A percentile compares a stretch with the other conserved stretches of the same genome.
Evolutionary conservation across 1,140 invertebrate species (phyloP).

Genomic region (Tetramorium alpestre): DNA sequence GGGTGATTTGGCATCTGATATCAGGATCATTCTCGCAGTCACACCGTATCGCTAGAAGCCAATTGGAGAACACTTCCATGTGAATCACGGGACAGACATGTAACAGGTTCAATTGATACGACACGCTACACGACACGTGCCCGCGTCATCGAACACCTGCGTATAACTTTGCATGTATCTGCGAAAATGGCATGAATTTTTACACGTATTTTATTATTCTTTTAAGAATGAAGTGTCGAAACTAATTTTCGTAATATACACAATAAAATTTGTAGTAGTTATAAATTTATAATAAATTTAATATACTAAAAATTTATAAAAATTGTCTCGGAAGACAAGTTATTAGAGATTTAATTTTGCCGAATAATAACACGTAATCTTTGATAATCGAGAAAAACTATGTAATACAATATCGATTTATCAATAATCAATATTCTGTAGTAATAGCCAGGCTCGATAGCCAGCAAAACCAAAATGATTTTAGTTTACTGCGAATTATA

Average conservation of each 20-base stretch:
- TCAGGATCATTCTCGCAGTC: background rate
- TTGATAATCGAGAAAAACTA: background rate
- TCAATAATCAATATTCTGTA: background rate
- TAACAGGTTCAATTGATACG: conserved; percentile 3
- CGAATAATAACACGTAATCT: background rate
- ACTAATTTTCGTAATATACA: background rate
- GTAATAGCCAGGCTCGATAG: background rate
- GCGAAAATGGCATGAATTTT: background rate
- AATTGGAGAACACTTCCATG: background rate
- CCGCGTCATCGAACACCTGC: background rate
- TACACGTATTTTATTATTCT: background rate
- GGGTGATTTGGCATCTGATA: background rate
- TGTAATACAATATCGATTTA: background rate
- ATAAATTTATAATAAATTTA: background rate
- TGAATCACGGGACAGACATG: background rate
- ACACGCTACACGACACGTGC: background rate
- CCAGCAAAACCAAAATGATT: background rate
- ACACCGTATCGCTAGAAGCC: background rate
- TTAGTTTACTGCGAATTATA: background rate
- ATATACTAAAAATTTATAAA: background rate
- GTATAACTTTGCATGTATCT: background rate
- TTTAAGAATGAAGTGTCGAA: background rate
- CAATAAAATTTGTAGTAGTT: background rate
- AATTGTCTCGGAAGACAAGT: background rate
- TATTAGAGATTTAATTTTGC: background rate